These are phyloP conservation scores for Drosophila birchii DNA, from an alignment of 2,888 invertebrate species.

Conservation along the genomic window DNA sequence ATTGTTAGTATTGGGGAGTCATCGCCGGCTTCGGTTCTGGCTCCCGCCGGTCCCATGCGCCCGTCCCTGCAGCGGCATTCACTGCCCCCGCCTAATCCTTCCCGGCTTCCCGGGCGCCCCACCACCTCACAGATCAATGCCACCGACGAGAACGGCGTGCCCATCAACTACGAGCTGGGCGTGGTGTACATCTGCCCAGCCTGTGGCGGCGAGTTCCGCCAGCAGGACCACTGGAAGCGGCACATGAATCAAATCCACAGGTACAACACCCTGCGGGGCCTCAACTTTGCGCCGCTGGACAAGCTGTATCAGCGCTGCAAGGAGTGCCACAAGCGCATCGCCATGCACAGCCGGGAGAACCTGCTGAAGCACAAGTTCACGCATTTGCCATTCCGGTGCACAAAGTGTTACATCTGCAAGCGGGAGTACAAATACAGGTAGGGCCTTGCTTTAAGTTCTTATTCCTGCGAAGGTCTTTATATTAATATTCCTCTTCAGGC, in stretches of 20 bases:
- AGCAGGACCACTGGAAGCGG: constrained; percentile 80
- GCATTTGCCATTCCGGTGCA: constrained; percentile 80
- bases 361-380: constrained; percentile 82
- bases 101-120: constrained; percentile 36
- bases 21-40: constrained; percentile 11
- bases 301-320: constrained; percentile 80
- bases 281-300: constrained; percentile 79
- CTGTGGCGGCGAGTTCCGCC: constrained; percentile 75
- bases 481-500: constrained; percentile 46
- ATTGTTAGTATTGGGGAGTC: constrained; percentile 55
- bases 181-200: constrained; percentile 82
- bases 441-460: background rate
- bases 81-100: too few relatives aligned
- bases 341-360: constrained; percentile 82
- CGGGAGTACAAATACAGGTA: constrained; percentile 79
- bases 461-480: background rate
- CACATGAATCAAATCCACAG: constrained; percentile 79
- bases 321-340: constrained; percentile 81
- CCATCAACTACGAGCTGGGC: constrained; percentile 78
- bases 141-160: constrained; percentile 68
- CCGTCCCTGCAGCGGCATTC: constrained; percentile 47
- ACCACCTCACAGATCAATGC: constrained; percentile 73
- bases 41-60: constrained; percentile 45
- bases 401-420: constrained; percentile 79
- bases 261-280: constrained; percentile 78